phyloP scores from a whole-genome alignment of 2,888 invertebrate genomes.

The Rhingia rostrata region DNA sequence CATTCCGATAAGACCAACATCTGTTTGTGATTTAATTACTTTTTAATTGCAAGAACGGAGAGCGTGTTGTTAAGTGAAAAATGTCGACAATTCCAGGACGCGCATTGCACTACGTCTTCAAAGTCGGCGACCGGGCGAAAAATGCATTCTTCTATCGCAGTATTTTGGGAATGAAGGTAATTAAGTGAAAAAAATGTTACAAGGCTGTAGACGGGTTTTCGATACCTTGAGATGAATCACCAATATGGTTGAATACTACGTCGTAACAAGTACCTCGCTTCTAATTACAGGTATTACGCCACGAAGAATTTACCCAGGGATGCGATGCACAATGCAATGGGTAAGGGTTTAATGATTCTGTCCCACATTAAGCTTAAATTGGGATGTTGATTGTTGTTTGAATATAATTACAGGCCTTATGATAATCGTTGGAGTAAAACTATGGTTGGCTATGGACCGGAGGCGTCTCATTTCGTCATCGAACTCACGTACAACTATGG shows the following conservation, averaged over 20 bases:
- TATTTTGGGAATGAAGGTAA: slow-evolving; percentile 96
- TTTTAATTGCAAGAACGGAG: background rate
- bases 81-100: slow-evolving; percentile 85
- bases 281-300: slow-evolving; percentile 89
- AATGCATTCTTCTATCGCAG: slow-evolving; percentile 95
- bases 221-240: slow-evolving; percentile 32
- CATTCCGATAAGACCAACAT: slow-evolving; percentile 31
- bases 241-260: slow-evolving; percentile 3
- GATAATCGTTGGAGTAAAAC: slow-evolving; percentile 99
- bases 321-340: slow-evolving; percentile 99
- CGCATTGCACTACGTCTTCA: slow-evolving; percentile 97
- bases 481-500: slow-evolving; percentile 99
- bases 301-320: slow-evolving; percentile 98
- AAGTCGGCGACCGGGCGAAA: slow-evolving; percentile 93
- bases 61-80: background rate
- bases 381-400: slow-evolving; percentile 4
- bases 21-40: slow-evolving; percentile 1
- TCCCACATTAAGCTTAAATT: background rate
- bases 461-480: slow-evolving; percentile 96
- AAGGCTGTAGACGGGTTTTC: slow-evolving; percentile 18
- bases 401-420: slow-evolving; percentile 89
- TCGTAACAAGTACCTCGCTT: slow-evolving; percentile 10
- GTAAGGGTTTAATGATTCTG: slow-evolving; percentile 83
- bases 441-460: slow-evolving; percentile 98
- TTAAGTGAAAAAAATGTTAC: slow-evolving; percentile 76